Evolutionary conservation across 2,113 vertebrate genomes (phyloP), one percentile per base, ranked within the genome.

Genomic region (Dipodomys stephensi): DNA sequence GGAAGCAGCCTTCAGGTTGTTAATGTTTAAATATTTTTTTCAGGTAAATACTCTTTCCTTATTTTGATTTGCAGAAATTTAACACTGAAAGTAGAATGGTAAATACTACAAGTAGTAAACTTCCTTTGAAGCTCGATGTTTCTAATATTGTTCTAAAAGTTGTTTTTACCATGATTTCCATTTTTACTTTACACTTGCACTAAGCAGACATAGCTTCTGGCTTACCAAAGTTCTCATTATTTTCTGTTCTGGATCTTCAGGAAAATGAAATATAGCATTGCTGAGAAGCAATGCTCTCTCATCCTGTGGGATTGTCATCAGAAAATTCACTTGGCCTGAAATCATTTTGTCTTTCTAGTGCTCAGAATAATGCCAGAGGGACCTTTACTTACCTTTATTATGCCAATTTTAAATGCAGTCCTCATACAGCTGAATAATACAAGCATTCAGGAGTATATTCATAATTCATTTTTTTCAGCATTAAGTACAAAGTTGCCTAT

Each of bases 231-330:
- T 83, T 77, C 44, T 93, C 7, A 73, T 90, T 8, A 81, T 60
- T 74, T 32, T 39, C 12, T 6, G 28, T 76, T 95, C 57, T 95
- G 60, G 83, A 91, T 91, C 93, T 35, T 97, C 74, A 1, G 67
- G 78, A 85, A 72, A 96, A 93, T 78, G 86, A 95, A 49, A 67
- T 81, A 91, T 1, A 85, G 18, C 74, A 89, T 77, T 83, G 62
- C 25, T 53, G 82, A 32, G 64, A 94, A 95, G 23, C 10, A 94
- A n/a, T 84, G 73, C 0, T 62, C 30, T 71, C n/a, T n/a, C 76
- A 88, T 8, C 88, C 19, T 84, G 19, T 95, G n/a, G 32, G 27
- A 87, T 44, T 77, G 7, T 91, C 39, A 79, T 16, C 74, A 95
- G 32, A 77, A 49, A 20, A 85, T 83, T 93, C 7, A 39, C 9